Conservation (phyloP, 1,140 invertebrate genomes). For the Drosophila sturtevanti region DNA sequence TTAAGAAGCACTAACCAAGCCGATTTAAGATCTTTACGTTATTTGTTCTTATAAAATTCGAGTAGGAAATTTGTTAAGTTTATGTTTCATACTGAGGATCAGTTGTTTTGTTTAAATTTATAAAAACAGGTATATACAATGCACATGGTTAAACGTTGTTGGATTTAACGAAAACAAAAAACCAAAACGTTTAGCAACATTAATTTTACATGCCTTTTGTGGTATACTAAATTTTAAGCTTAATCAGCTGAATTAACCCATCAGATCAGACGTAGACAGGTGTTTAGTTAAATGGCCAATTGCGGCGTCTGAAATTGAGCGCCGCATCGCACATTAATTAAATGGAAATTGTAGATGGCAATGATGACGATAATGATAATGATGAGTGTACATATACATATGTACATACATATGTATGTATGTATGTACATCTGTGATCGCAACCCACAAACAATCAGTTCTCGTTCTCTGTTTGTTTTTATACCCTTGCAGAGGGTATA, state of each 20-base stretch:
- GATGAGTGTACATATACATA: background rate
- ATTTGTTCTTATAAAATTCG: no score
- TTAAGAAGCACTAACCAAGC: no score
- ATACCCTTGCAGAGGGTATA: no score
- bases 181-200: slow-evolving; percentile 26
- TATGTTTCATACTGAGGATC: no score
- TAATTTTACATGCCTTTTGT: background rate
- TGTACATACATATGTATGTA: background rate
- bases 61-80: no score
- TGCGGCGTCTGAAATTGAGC: slow-evolving; percentile 14
- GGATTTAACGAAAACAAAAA: no score
- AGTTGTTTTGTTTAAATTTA: no score
- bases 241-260: slow-evolving; percentile 12
- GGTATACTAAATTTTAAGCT: background rate
- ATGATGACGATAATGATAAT: background rate
- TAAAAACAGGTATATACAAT: no score
- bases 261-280: slow-evolving; percentile 7
- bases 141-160: no score
- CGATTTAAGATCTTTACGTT: no score
- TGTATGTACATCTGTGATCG: background rate
- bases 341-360: slow-evolving; percentile 15
- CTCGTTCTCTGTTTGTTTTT: slow-evolving; percentile 40
- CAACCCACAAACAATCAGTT: slow-evolving; percentile 8
- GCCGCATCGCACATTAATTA: slow-evolving; percentile 6
- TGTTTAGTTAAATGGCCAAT: slow-evolving; percentile 17